Evolutionary conservation across 2,113 vertebrate genomes (phyloP).

Genomic region (Muscicapa adusta): DNA sequence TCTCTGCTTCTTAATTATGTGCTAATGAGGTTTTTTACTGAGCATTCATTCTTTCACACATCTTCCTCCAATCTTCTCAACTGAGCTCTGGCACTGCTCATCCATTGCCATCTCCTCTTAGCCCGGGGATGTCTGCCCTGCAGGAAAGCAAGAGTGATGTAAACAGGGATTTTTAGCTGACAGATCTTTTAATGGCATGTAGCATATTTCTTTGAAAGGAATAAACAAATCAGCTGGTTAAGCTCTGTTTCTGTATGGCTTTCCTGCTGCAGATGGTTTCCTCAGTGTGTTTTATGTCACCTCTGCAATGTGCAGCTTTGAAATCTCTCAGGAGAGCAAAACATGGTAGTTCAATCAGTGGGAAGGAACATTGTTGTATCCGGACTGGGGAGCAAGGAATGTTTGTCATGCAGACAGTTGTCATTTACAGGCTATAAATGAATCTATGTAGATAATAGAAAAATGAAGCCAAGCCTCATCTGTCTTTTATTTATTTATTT

Average conservation of each 20-base stretch:
- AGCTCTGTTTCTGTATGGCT: neutral
- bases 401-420: neutral
- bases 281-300: neutral
- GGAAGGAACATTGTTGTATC: neutral
- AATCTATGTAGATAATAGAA: slow-evolving; percentile 20
- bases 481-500: neutral
- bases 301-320: accelerated
- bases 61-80: neutral
- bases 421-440: slow-evolving; percentile 1
- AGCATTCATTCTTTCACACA: neutral
- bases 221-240: neutral
- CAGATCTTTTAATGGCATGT: neutral
- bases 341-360: neutral
- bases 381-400: neutral
- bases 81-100: accelerated
- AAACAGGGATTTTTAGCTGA: neutral
- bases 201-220: neutral
- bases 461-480: neutral
- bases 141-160: neutral
- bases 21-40: neutral
- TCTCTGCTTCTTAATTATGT: neutral
- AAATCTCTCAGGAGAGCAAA: neutral
- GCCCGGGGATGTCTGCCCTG: neutral
- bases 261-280: neutral
- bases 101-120: neutral